These are phyloP conservation scores for Lathamus discolor DNA, from an alignment of 2,113 vertebrate species.

Conservation along the genomic window DNA sequence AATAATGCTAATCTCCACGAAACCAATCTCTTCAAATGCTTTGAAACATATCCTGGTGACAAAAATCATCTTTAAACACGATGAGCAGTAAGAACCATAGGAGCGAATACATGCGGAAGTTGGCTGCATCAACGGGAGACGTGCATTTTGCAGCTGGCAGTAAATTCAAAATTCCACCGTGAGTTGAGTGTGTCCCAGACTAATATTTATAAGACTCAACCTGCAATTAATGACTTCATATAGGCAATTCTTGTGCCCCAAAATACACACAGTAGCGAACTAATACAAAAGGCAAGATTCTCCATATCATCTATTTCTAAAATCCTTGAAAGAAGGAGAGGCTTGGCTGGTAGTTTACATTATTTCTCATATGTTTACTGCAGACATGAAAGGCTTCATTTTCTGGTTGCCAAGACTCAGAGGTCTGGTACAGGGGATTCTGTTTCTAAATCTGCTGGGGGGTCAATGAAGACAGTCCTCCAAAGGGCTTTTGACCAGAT, in stretches of 20 bases:
- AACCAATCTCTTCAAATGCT: background rate
- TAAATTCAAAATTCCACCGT: background rate
- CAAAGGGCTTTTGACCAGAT: background rate
- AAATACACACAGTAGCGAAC: background rate
- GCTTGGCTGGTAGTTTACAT: background rate
- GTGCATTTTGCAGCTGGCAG: background rate
- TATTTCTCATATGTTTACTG: background rate
- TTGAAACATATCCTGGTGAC: background rate
- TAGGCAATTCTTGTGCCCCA: background rate
- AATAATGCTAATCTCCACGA: conserved; percentile 38
- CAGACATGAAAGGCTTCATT: background rate
- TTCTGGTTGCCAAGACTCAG: background rate
- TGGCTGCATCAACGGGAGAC: background rate
- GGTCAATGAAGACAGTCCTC: background rate
- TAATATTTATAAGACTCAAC: background rate
- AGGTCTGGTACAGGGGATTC: background rate
- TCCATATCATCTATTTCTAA: background rate
- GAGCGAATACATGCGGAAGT: background rate
- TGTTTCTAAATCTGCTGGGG: background rate
- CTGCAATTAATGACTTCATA: background rate
- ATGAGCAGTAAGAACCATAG: background rate
- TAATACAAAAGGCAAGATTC: background rate
- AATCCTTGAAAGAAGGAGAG: background rate
- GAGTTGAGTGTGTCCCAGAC: background rate
- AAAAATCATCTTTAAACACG: background rate